phyloP scores from a whole-genome alignment of 2,113 vertebrate species.

The Monopterus albus region DNA sequence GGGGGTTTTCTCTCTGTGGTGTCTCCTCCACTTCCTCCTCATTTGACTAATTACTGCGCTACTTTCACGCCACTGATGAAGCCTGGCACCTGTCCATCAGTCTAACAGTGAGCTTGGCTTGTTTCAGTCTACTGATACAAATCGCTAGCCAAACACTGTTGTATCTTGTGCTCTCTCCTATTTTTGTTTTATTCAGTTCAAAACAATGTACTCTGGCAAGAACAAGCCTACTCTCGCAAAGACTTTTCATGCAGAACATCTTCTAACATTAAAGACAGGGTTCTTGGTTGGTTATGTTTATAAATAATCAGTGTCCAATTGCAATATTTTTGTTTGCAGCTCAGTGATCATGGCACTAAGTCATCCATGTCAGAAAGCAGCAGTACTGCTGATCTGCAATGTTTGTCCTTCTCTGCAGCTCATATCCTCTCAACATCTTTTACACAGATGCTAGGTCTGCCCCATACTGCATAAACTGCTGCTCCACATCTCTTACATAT shows the following conservation, averaged over 20 bases:
- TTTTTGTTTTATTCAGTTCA: neutral
- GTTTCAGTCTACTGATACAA: conserved; percentile 42
- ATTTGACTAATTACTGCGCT: conserved; percentile 78
- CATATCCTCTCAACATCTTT: conserved; percentile 26
- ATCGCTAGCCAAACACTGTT: conserved; percentile 8
- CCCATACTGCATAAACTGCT: neutral
- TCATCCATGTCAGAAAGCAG: conserved; percentile 38
- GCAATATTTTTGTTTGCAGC: conserved; percentile 64
- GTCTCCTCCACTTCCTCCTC: conserved; percentile 68
- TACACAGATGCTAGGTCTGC: conserved; percentile 10
- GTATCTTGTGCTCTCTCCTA: neutral
- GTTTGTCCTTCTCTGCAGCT: conserved; percentile 37
- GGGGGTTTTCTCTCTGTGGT: conserved; percentile 49
- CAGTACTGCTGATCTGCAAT: conserved; percentile 46
- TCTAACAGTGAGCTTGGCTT: conserved; percentile 28
- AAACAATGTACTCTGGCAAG: neutral
- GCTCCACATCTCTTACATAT: conserved; percentile 4
- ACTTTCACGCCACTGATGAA: conserved; percentile 75
- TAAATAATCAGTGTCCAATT: conserved; percentile 64
- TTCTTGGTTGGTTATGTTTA: conserved; percentile 44
- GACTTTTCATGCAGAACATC: neutral
- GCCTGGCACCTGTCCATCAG: conserved; percentile 80
- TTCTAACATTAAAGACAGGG: neutral
- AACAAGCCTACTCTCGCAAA: neutral
- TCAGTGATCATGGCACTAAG: conserved; percentile 34